A percentile compares a stretch with the other conserved stretches of the same genome.
These are phyloP conservation scores for Lasioglossum calceatum DNA, from an alignment of 2,888 invertebrate genomes.

Conservation along the genomic window DNA sequence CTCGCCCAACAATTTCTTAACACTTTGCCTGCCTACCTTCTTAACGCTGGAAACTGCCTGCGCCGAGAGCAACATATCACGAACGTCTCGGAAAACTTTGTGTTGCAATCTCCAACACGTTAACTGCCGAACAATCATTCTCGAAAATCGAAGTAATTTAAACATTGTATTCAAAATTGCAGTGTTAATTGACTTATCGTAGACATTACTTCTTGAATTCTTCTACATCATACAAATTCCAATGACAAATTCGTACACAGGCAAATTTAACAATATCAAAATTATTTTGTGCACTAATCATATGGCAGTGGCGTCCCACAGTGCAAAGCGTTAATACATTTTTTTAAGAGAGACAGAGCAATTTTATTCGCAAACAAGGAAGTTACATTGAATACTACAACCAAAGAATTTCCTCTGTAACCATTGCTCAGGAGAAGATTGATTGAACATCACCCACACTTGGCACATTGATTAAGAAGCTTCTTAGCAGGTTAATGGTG, in stretches of 20 bases:
- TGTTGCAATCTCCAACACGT: too few relatives aligned
- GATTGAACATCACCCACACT: background rate
- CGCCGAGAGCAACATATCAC: background rate
- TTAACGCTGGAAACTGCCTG: background rate
- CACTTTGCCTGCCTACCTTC: background rate
- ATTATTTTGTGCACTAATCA: background rate
- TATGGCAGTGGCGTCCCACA: background rate
- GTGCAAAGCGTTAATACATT: background rate
- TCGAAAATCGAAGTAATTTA: background rate
- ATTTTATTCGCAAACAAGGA: background rate
- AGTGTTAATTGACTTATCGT: background rate
- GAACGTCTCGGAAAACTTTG: too few relatives aligned
- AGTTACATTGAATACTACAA: background rate
- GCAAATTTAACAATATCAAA: background rate
- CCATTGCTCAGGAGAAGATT: background rate
- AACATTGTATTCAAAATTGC: background rate
- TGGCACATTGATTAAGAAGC: background rate
- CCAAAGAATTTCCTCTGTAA: background rate
- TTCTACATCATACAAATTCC: background rate
- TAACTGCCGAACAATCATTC: background rate
- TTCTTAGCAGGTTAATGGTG: background rate
- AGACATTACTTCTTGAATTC: background rate
- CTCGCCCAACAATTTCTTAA: conserved; percentile 47
- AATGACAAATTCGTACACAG: background rate
- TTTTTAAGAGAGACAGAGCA: too few relatives aligned